Evolutionary conservation across 2,113 vertebrate species (phyloP).

Genomic region (Cacatua alba): DNA sequence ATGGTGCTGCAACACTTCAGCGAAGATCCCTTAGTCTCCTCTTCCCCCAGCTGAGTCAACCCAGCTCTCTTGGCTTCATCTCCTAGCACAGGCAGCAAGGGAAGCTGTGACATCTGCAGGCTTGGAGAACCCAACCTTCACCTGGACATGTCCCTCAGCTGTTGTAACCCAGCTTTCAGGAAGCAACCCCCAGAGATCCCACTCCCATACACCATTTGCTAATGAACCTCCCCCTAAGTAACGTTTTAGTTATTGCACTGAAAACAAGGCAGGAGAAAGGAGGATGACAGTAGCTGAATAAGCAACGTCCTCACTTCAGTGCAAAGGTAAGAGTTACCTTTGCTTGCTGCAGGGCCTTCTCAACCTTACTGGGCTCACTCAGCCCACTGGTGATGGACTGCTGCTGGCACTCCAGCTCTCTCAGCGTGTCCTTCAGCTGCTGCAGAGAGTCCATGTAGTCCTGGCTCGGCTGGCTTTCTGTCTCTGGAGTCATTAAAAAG

Average conservation of each 20-base stretch:
- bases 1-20: background rate
- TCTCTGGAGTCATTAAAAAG: constrained; percentile 52
- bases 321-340: constrained; percentile 65
- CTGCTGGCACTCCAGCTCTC: constrained; percentile 74
- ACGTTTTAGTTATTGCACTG: accelerated
- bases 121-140: accelerated
- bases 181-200: background rate
- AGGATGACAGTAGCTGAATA: background rate
- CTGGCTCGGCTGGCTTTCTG: constrained; percentile 66
- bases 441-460: constrained; percentile 70
- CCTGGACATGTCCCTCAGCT: accelerated
- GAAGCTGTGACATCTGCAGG: background rate
- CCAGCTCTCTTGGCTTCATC: background rate
- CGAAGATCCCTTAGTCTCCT: background rate
- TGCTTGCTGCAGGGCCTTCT: constrained; percentile 77
- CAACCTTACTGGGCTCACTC: constrained; percentile 72
- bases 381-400: constrained; percentile 62
- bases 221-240: accelerated
- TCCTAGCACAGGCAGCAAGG: background rate
- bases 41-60: accelerated
- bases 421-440: constrained; percentile 54
- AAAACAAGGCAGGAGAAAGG: background rate
- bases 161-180: background rate
- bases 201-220: accelerated
- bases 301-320: background rate